Evolutionary conservation across 1,140 invertebrate species (phyloP).

Genomic region (Apis mellifera): DNA sequence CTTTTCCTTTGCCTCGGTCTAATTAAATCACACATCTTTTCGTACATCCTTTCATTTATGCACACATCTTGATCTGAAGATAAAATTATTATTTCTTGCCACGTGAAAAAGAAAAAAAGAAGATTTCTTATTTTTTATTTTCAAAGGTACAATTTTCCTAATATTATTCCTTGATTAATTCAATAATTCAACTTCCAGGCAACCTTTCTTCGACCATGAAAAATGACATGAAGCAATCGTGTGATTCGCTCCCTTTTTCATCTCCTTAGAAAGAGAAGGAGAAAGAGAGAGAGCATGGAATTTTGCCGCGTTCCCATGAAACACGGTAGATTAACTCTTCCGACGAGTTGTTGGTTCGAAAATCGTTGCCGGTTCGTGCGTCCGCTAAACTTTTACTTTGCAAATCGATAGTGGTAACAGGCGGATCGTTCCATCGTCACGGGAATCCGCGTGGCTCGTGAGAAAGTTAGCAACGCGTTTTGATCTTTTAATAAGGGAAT

Average conservation of each 20-base stretch:
- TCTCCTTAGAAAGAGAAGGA: not conserved
- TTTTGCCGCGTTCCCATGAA: slow-evolving; percentile 49
- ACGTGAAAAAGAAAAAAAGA: no score
- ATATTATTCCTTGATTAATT: no score
- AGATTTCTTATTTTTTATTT: no score
- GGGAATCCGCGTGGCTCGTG: slow-evolving; percentile 44
- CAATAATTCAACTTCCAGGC: no score
- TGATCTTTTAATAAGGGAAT: not conserved
- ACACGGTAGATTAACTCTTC: slow-evolving; percentile 60
- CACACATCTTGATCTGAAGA: no score
- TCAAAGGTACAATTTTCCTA: not conserved
- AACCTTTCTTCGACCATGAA: no score
- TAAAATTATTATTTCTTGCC: no score
- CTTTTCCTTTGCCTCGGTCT: no score
- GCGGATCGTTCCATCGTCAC: not conserved
- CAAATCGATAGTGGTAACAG: slow-evolving; percentile 45
- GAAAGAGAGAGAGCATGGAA: not conserved
- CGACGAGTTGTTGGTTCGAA: slow-evolving; percentile 46
- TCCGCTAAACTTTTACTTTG: slow-evolving; percentile 55
- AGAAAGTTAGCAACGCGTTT: slow-evolving; percentile 44
- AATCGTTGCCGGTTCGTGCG: slow-evolving; percentile 44
- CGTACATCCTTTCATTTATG: no score
- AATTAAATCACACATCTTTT: no score
- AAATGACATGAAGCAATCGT: no score
- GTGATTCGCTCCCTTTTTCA: no score